Percentiles rank a stretch among this genome's conserved stretches.
phyloP scores from a whole-genome alignment of 2,888 invertebrate genomes.

The Napeogenes inachia region DNA sequence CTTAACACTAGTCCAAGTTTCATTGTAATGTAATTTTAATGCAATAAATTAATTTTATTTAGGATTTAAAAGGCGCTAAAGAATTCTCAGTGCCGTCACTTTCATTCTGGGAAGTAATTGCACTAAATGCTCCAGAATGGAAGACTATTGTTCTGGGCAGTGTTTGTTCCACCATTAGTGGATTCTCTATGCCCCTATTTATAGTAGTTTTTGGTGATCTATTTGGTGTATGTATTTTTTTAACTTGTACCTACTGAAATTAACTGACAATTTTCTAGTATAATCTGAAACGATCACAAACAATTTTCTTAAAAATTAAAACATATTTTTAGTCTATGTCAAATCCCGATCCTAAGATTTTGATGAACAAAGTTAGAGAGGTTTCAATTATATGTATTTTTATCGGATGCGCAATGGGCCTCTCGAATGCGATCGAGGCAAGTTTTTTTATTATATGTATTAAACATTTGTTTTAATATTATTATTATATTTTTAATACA shows the following conservation, averaged over 20 bases:
- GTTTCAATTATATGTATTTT: constrained; percentile 40
- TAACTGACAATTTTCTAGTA: too few relatives aligned
- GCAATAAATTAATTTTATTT: not conserved
- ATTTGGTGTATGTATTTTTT: constrained; percentile 67
- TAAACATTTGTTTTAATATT: too few relatives aligned
- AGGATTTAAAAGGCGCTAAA: constrained; percentile 31
- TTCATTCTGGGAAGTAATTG: constrained; percentile 67
- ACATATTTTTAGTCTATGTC: constrained; percentile 45
- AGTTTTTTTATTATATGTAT: not conserved
- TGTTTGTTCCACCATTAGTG: constrained; percentile 78
- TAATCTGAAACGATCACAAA: too few relatives aligned
- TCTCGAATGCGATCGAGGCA: constrained; percentile 46
- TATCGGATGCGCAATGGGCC: constrained; percentile 45
- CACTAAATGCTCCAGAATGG: constrained; percentile 81
- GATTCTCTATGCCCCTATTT: constrained; percentile 82
- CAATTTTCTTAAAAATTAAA: too few relatives aligned
- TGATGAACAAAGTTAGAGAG: constrained; percentile 43
- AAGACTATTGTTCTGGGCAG: constrained; percentile 76
- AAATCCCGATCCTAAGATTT: constrained; percentile 35
- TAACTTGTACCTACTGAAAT: not conserved
- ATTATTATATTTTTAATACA: too few relatives aligned
- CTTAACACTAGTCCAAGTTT: not conserved
- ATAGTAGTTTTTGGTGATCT: constrained; percentile 83
- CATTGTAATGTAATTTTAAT: too few relatives aligned
- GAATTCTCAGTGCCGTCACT: constrained; percentile 31